Base-by-base conservation (phyloP, 2,888 invertebrate species). In the Aromia moschata region DNA sequence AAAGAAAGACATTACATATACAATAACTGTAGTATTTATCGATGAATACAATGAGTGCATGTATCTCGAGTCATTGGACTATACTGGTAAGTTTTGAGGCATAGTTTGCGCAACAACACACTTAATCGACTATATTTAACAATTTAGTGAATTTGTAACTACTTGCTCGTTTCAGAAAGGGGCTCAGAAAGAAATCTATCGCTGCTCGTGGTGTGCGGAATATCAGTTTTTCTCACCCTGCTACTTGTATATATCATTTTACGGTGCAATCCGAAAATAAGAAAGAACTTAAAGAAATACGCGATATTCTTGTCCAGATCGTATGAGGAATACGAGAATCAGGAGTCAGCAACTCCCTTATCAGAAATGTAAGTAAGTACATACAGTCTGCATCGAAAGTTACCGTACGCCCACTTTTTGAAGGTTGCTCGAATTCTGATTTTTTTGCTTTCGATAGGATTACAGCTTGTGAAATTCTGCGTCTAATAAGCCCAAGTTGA, bases 31-130 rank as follows among this genome's bases (percentile, higher is more conserved):
- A 16, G 25, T 36, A 41, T 66, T 62, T 54, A 53, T 45, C 18
- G 44, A 58, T 37, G 47, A 56, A 47, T 55, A 31, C 31, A 55
- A 66, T 41, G 66, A 56, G 10, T 66, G 66, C 14, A 37, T 18
- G 4, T 66, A 66, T 15, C 15, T 38, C 4, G 57, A 61, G 1
- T 57, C 52, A 5, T 56, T 53, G 9, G 46, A 14, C 16, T 49
- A 58, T 1, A 49, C 36, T 30, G 47, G 65, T 65, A 53, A 49
- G 38, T n/a, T 25, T 9, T n/a, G n/a, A n/a, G n/a, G n/a, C n/a
- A n/a, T n/a, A n/a, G n/a, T n/a, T n/a, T n/a, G n/a, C n/a, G n/a
- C n/a, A n/a, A n/a, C n/a, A n/a, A n/a, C n/a, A n/a, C n/a, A n/a
- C n/a, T n/a, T n/a, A n/a, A n/a, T n/a, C n/a, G n/a, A n/a, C n/a